phyloP scores from a whole-genome alignment of 2,113 vertebrate species.

The Haliaeetus leucogaster region DNA sequence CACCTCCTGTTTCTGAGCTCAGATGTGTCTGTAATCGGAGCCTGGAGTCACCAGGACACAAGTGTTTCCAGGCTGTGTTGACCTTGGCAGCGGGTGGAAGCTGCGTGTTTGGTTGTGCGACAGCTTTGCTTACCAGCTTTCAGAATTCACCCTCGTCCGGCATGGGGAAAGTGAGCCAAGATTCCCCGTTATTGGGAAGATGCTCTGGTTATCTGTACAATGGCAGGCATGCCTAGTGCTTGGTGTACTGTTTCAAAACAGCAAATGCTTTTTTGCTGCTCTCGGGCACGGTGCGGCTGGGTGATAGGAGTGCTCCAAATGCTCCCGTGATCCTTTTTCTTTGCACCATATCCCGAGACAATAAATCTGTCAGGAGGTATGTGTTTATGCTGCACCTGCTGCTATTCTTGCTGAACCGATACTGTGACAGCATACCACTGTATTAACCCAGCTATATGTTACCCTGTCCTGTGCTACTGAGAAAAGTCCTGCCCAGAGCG shows the following conservation, averaged over 20 bases:
- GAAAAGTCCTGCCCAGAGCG: not conserved
- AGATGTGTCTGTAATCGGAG: not conserved
- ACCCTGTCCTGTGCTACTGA: not conserved
- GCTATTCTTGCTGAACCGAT: not conserved
- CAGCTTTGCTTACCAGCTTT: not conserved
- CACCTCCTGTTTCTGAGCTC: not conserved
- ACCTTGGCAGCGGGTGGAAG: not conserved
- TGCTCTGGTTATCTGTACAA: not conserved
- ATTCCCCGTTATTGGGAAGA: not conserved
- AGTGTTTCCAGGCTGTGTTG: not conserved
- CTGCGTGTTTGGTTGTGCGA: not conserved
- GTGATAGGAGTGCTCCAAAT: not conserved
- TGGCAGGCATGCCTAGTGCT: not conserved
- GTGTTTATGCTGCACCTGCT: not conserved
- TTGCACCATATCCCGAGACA: fast-evolving
- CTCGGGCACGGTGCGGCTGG: fast-evolving
- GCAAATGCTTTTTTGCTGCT: not conserved
- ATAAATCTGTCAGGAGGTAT: not conserved
- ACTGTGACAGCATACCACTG: not conserved
- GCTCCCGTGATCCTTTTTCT: not conserved
- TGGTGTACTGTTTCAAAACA: not conserved
- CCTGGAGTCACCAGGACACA: not conserved
- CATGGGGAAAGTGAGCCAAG: not conserved
- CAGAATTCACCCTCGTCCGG: not conserved
- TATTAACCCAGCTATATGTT: fast-evolving